Evolutionary conservation across 2,797 vertebrate species (phyloP).

Genomic region (Sebastes minor): DNA sequence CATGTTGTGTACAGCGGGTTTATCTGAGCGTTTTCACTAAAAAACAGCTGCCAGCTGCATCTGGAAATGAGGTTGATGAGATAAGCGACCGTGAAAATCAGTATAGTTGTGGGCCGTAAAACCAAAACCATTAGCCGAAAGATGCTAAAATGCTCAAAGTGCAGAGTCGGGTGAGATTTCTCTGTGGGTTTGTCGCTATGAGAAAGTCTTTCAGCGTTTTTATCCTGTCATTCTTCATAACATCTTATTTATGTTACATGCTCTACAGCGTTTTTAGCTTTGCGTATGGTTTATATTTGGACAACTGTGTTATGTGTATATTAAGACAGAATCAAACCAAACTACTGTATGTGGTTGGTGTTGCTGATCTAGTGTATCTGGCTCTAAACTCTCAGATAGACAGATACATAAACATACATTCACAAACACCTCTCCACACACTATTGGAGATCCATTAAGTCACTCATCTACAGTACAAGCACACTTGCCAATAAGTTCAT

Average conservation of each 20-base stretch:
- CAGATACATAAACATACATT: slow-evolving; percentile 55
- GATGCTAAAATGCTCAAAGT: background rate
- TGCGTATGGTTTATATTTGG: background rate
- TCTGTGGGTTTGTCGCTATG: background rate
- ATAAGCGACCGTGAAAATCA: too few species aligned
- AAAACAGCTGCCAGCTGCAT: too few species aligned
- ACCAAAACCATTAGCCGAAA: too few species aligned
- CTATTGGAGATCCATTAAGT: slow-evolving; percentile 50
- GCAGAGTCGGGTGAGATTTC: background rate
- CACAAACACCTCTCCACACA: slow-evolving; percentile 32
- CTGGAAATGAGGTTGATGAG: too few species aligned
- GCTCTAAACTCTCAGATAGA: slow-evolving; percentile 18
- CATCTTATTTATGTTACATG: background rate
- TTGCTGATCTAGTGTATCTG: slow-evolving; percentile 18
- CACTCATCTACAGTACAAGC: slow-evolving; percentile 12
- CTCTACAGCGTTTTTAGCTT: background rate
- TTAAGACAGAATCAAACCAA: background rate
- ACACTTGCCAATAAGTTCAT: slow-evolving; percentile 21
- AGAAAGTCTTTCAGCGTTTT: too few species aligned
- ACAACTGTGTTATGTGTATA: background rate
- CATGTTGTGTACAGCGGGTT: too few species aligned
- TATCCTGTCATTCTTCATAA: background rate
- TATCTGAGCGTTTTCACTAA: too few species aligned
- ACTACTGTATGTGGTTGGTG: background rate
- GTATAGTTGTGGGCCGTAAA: too few species aligned